These are phyloP conservation scores for Andrena cerasifolii DNA, from an alignment of 1,140 invertebrate genomes.

Conservation along the genomic window DNA sequence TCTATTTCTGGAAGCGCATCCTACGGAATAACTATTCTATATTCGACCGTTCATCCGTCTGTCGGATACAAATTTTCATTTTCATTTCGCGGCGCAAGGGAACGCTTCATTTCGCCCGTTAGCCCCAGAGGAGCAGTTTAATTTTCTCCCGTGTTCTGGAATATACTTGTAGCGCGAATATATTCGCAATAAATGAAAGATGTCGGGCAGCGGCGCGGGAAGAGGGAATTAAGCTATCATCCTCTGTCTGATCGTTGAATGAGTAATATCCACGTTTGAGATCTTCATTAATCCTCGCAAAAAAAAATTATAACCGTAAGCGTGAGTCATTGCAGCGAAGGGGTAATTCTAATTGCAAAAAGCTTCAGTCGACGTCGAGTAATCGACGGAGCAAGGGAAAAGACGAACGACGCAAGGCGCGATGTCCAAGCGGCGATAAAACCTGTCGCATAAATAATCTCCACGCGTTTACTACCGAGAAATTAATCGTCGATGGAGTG, in stretches of 20 bases:
- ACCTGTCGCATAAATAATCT: slow-evolving; percentile 8
- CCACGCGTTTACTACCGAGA: not conserved
- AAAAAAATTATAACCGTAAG: too few species aligned
- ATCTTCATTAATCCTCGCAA: too few species aligned
- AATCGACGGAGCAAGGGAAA: not conserved
- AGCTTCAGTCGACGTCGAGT: not conserved
- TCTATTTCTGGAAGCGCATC: too few species aligned
- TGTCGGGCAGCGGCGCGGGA: too few species aligned
- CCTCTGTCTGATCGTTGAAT: too few species aligned
- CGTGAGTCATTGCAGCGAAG: too few species aligned
- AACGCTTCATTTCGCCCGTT: slow-evolving; percentile 1
- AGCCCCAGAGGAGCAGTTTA: not conserved
- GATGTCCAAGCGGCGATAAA: not conserved
- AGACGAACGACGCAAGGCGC: not conserved
- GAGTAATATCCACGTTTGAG: too few species aligned
- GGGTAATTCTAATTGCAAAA: not conserved
- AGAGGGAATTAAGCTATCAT: too few species aligned
- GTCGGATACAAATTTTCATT: not conserved
- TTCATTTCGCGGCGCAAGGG: not conserved
- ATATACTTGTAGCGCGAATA: not conserved
- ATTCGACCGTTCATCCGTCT: not conserved
- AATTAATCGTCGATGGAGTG: slow-evolving; percentile 17
- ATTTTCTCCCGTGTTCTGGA: not conserved
- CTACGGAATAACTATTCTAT: too few species aligned
- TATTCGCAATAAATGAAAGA: not conserved